These are phyloP conservation scores for Thunnus maccoyii DNA, from an alignment of 2,113 vertebrate genomes.

Conservation along the genomic window DNA sequence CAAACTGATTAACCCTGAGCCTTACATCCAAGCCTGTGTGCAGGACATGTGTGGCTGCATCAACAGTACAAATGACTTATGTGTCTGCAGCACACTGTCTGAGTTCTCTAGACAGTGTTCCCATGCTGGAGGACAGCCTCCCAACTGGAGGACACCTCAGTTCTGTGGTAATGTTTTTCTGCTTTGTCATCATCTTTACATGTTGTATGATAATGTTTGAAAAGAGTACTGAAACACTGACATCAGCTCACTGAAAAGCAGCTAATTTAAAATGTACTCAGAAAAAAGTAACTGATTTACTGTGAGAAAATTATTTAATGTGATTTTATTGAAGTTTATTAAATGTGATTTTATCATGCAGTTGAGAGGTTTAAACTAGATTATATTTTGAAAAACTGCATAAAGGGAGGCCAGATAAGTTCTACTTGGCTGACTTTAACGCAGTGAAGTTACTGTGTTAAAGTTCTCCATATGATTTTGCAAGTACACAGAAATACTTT, in stretches of 20 bases:
- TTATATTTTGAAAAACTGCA: too few species aligned
- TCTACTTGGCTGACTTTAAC: too few species aligned
- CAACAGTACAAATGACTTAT: slow-evolving; percentile 70
- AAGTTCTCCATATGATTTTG: too few species aligned
- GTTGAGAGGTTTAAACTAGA: too few species aligned
- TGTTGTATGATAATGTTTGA: background rate
- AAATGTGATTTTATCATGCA: too few species aligned
- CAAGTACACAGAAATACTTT: background rate
- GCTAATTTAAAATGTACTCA: background rate
- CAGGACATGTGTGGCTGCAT: slow-evolving; percentile 88
- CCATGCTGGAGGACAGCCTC: slow-evolving; percentile 90
- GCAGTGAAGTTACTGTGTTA: too few species aligned
- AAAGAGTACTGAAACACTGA: background rate
- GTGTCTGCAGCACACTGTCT: slow-evolving; percentile 90
- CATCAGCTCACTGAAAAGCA: background rate
- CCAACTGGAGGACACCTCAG: slow-evolving; percentile 88
- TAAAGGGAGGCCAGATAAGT: too few species aligned
- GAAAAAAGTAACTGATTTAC: background rate
- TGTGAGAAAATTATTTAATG: background rate
- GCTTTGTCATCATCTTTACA: background rate
- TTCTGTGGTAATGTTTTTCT: slow-evolving; percentile 88
- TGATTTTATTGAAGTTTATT: too few species aligned
- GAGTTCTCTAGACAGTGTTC: slow-evolving; percentile 96
- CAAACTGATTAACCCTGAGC: slow-evolving; percentile 80
- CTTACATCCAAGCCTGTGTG: slow-evolving; percentile 89